Percentiles rank a stretch among this genome's conserved stretches.
phyloP scores from a whole-genome alignment of 2,797 vertebrate genomes.

The Propithecus deckenii region DNA sequence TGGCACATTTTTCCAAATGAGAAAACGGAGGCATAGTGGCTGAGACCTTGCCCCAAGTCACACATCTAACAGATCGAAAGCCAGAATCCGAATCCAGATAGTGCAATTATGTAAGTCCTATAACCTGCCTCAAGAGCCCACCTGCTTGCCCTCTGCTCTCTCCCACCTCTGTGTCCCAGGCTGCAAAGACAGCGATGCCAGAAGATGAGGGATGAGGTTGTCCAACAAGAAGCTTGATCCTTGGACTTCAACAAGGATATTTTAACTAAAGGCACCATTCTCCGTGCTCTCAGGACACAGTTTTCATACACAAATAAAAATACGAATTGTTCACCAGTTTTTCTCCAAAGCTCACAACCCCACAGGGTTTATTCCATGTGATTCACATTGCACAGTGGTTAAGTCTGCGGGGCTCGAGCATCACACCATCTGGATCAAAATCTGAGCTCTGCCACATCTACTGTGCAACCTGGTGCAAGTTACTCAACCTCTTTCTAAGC shows the following conservation, averaged over 20 bases:
- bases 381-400: neutral
- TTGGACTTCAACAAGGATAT: neutral
- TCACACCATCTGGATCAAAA: neutral
- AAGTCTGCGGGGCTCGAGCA: neutral
- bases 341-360: neutral
- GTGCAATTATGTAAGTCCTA: neutral
- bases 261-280: neutral
- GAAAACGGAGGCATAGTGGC: neutral
- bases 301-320: neutral
- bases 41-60: neutral
- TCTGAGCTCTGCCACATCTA: neutral
- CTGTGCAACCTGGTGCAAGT: neutral
- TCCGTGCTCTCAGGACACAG: neutral
- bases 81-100: neutral
- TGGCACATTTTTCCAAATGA: neutral
- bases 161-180: neutral
- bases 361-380: neutral
- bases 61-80: neutral
- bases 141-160: neutral
- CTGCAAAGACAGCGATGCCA: neutral
- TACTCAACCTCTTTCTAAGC: neutral
- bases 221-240: neutral
- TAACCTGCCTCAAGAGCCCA: neutral
- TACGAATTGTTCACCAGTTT: neutral
- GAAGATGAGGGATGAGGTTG: neutral